Conservation (phyloP, 2,113 vertebrate genomes). For the Hypanus sabinus region DNA sequence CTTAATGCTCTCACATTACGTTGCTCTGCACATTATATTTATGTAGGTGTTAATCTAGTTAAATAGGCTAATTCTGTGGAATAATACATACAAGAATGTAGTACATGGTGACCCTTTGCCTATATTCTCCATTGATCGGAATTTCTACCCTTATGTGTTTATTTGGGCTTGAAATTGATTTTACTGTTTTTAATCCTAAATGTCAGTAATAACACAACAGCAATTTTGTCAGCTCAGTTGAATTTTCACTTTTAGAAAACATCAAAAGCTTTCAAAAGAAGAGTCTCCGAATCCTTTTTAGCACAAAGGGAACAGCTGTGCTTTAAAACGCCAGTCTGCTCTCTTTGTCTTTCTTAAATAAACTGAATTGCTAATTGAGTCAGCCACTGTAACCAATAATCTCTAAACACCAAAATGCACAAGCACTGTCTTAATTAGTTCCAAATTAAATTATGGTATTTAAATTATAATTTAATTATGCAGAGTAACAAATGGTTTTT, state of each 20-base stretch:
- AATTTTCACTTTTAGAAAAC: constrained; percentile 8
- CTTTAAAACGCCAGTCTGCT: background rate
- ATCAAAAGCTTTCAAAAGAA: background rate
- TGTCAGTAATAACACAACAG: background rate
- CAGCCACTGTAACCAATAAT: constrained; percentile 33
- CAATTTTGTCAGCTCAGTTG: background rate
- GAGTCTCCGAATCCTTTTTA: background rate
- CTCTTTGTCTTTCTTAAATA: constrained; percentile 35
- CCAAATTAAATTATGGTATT: constrained; percentile 36
- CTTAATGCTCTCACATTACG: background rate
- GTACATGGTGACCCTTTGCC: background rate
- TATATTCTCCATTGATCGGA: background rate
- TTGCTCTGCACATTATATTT: background rate
- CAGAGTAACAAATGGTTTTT: constrained; percentile 15
- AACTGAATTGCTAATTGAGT: constrained; percentile 35
- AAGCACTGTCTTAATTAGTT: constrained; percentile 24
- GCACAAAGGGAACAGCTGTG: background rate
- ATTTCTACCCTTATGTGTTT: background rate
- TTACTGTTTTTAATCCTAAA: constrained; percentile 4
- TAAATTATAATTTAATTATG: constrained; percentile 32
- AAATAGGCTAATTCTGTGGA: background rate
- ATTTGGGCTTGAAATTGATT: constrained; percentile 14
- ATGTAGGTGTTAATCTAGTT: background rate
- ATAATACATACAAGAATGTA: background rate
- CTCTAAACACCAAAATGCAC: constrained; percentile 32